These are phyloP conservation scores for Leucozona laternaria DNA, from an alignment of 2,888 invertebrate species.

Conservation along the genomic window DNA sequence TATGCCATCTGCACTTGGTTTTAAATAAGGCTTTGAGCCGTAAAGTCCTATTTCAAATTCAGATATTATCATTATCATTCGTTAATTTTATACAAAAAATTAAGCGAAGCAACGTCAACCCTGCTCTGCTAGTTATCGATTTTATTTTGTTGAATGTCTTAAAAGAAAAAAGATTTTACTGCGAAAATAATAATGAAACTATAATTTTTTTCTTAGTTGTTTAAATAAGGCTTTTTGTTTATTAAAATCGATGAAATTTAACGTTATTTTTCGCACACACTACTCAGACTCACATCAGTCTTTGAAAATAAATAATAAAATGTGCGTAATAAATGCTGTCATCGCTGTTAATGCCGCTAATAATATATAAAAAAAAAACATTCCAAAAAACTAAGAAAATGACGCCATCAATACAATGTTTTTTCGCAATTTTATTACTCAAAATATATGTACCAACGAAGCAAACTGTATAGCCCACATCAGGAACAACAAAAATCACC, in stretches of 20 bases:
- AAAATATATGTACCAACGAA: not conserved
- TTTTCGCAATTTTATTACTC: slow-evolving; percentile 5
- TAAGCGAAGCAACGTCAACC: too few species aligned
- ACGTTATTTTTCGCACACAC: not conserved
- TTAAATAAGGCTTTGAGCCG: too few species aligned
- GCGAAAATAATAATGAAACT: too few species aligned
- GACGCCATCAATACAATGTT: slow-evolving; percentile 16
- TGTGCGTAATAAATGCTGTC: slow-evolving; percentile 10
- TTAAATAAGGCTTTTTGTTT: not conserved
- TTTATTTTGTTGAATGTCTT: not conserved
- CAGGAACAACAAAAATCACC: not conserved
- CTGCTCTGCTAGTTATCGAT: not conserved
- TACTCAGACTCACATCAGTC: not conserved
- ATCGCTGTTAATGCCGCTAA: not conserved
- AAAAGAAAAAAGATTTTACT: too few species aligned
- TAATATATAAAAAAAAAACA: not conserved
- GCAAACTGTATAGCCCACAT: not conserved
- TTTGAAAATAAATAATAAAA: not conserved
- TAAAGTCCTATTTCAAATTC: too few species aligned
- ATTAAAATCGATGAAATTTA: not conserved
- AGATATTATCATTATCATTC: too few species aligned
- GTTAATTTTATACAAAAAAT: too few species aligned
- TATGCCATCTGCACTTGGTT: too few species aligned
- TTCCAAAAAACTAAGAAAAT: slow-evolving; percentile 9
- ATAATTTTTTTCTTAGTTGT: not conserved